Evolutionary conservation across 2,113 vertebrate species (phyloP).

Genomic region (Hyperopisus bebe): DNA sequence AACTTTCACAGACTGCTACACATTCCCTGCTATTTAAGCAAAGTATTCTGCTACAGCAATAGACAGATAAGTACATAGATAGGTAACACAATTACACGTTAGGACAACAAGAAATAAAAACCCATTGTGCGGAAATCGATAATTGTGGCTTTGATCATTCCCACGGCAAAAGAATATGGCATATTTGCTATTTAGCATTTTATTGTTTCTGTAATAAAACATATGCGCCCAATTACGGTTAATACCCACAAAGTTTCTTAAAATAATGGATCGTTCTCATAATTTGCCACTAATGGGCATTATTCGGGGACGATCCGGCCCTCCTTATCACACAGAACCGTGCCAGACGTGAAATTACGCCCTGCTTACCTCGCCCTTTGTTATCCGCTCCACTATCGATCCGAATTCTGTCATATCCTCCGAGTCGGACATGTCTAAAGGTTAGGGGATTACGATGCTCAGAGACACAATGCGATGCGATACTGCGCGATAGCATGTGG

Average conservation of each 20-base stretch:
- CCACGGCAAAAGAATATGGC: neutral
- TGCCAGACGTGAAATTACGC: neutral
- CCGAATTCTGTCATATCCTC: conserved; percentile 68
- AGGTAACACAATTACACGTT: neutral
- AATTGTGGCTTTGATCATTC: neutral
- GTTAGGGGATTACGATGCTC: neutral
- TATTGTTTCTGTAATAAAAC: neutral
- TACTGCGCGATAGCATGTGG: neutral
- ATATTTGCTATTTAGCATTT: neutral
- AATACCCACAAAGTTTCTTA: neutral
- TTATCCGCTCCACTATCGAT: conserved; percentile 77
- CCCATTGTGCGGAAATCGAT: neutral
- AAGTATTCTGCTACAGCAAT: neutral
- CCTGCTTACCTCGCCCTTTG: conserved; percentile 74
- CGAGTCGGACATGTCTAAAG: conserved; percentile 63
- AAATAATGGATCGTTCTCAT: neutral
- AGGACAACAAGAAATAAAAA: neutral
- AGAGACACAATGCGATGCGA: neutral
- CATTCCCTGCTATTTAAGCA: neutral
- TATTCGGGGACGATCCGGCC: neutral
- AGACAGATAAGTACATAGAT: neutral
- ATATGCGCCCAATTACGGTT: neutral
- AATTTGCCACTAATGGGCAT: neutral
- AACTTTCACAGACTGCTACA: neutral
- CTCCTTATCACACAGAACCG: neutral